A percentile compares a stretch with the other conserved stretches of the same genome.
These are phyloP conservation scores for Dicentrarchus labrax DNA, from an alignment of 2,113 vertebrate species.

Conservation along the genomic window DNA sequence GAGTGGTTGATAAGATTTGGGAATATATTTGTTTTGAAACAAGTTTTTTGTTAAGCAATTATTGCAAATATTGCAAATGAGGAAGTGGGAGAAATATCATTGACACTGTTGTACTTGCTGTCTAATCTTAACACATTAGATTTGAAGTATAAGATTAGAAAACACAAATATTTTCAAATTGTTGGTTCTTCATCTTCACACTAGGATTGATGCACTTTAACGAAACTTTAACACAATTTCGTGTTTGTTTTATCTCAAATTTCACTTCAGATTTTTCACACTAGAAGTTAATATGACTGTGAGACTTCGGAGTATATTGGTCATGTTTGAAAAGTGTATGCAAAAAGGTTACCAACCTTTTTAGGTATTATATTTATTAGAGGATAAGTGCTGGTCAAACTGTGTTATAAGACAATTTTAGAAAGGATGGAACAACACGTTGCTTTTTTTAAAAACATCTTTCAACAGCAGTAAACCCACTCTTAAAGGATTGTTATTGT, in stretches of 20 bases:
- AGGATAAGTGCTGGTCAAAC: slow-evolving; percentile 42
- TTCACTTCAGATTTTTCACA: slow-evolving; percentile 52
- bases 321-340: slow-evolving; percentile 56
- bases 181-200: slow-evolving; percentile 47
- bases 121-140: slow-evolving; percentile 8
- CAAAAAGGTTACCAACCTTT: slow-evolving; percentile 54
- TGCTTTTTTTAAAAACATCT: slow-evolving; percentile 34
- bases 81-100: not conserved
- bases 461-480: slow-evolving; percentile 33
- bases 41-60: not conserved
- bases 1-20: not conserved
- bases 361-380: slow-evolving; percentile 81
- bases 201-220: slow-evolving; percentile 77
- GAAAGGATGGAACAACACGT: slow-evolving; percentile 26
- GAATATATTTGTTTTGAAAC: slow-evolving; percentile 5
- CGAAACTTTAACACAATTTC: slow-evolving; percentile 32
- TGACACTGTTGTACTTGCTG: not conserved
- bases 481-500: slow-evolving; percentile 53
- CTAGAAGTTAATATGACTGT: slow-evolving; percentile 7
- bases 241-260: slow-evolving; percentile 46
- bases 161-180: slow-evolving; percentile 15
- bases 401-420: slow-evolving; percentile 26
- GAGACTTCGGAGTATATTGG: slow-evolving; percentile 17
- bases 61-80: slow-evolving; percentile 20
- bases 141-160: slow-evolving; percentile 30